A percentile compares a stretch with the other conserved stretches of the same genome.
Evolutionary conservation across 2,888 invertebrate genomes (phyloP).

Genomic region (Nephrotoma appendiculata): DNA sequence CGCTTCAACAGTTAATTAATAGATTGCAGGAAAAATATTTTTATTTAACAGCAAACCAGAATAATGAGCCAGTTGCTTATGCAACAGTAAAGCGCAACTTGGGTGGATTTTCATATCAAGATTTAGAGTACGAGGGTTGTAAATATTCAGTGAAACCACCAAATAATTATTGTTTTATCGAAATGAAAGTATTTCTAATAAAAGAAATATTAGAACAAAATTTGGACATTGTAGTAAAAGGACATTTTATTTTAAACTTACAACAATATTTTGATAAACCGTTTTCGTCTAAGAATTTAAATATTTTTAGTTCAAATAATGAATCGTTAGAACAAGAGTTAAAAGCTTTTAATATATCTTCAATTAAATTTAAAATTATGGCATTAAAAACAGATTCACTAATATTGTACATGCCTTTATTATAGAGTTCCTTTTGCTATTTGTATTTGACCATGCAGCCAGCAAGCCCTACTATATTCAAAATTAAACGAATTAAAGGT

Average conservation of each 20-base stretch:
- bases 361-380: background rate
- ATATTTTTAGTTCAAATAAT: background rate
- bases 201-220: background rate
- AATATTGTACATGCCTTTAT: background rate
- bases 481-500: too few relatives aligned
- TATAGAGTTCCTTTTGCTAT: background rate
- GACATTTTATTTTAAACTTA: background rate
- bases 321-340: background rate
- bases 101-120: background rate
- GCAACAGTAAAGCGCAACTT: too few relatives aligned
- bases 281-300: background rate
- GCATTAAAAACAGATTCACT: background rate
- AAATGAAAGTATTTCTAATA: background rate
- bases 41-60: background rate
- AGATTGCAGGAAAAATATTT: background rate
- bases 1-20: background rate
- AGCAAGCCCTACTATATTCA: too few relatives aligned
- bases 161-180: background rate
- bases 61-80: too few relatives aligned
- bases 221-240: background rate
- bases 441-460: too few relatives aligned
- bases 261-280: background rate
- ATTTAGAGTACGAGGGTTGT: background rate
- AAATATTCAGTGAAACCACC: background rate
- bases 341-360: background rate